Evolutionary conservation across 2,113 vertebrate genomes (phyloP).

Genomic region (Kobus ellipsiprymnus): DNA sequence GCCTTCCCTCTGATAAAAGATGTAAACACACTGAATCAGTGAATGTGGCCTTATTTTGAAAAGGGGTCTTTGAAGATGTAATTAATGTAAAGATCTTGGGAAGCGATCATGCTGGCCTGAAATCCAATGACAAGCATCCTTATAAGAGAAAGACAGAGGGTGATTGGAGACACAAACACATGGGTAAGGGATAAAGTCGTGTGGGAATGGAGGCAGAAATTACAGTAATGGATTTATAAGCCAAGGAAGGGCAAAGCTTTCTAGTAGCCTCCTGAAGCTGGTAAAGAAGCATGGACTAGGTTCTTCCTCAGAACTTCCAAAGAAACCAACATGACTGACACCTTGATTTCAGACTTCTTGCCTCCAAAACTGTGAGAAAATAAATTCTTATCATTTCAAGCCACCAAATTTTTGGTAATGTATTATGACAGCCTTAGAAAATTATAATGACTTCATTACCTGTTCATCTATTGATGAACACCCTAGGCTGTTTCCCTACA

Average conservation of each 20-base stretch:
- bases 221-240: background rate
- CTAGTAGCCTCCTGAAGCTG: background rate
- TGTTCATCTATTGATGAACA: background rate
- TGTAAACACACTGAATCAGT: background rate
- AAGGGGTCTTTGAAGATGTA: background rate
- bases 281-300: background rate
- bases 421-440: background rate
- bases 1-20: background rate
- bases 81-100: background rate
- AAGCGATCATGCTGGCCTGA: background rate
- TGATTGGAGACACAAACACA: background rate
- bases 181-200: background rate
- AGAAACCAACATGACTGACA: background rate
- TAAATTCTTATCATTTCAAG: background rate
- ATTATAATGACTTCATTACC: background rate
- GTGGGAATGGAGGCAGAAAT: background rate
- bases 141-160: background rate
- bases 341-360: background rate
- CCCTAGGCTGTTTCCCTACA: background rate
- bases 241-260: background rate
- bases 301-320: background rate
- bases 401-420: background rate
- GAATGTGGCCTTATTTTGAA: background rate
- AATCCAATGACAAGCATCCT: background rate
- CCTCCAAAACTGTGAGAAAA: background rate